These are phyloP conservation scores for Rhagonycha fulva DNA, from an alignment of 2,888 invertebrate species.

Conservation along the genomic window DNA sequence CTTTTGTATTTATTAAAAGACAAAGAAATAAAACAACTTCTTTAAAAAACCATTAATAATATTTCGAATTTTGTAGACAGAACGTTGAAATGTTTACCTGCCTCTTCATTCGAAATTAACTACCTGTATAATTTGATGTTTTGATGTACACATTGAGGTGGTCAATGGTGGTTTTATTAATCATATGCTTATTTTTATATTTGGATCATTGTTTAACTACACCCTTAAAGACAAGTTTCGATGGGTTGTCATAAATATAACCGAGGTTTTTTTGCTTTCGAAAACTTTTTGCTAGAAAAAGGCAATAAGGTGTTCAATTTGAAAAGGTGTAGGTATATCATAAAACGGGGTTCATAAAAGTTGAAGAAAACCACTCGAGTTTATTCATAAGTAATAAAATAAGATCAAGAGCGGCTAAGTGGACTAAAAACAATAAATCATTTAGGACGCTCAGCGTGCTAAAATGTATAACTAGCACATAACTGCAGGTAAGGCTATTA, in stretches of 20 bases:
- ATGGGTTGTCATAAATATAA: not conserved
- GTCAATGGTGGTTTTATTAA: not conserved
- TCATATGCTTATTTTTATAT: not conserved
- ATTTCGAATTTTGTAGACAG: slow-evolving; percentile 24
- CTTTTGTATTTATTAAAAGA: not conserved
- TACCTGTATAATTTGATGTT: slow-evolving; percentile 29
- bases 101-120: slow-evolving; percentile 24
- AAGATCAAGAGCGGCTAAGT: slow-evolving; percentile 31
- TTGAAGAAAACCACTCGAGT: slow-evolving; percentile 13
- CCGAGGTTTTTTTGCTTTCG: not conserved
- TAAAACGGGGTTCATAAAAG: slow-evolving; percentile 12
- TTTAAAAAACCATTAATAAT: slow-evolving; percentile 31
- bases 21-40: slow-evolving; percentile 14
- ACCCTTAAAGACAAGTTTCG: not conserved
- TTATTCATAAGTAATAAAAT: slow-evolving; percentile 26
- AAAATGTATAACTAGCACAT: slow-evolving; percentile 38
- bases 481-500: slow-evolving; percentile 47
- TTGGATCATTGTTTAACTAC: not conserved
- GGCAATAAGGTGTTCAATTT: not conserved
- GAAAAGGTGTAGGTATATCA: not conserved
- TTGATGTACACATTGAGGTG: not conserved
- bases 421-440: slow-evolving; percentile 34
- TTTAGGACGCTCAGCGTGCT: slow-evolving; percentile 25
- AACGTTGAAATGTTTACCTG: slow-evolving; percentile 31
- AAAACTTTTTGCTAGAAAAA: not conserved